Conservation (phyloP, 2,113 vertebrate genomes). For the Rhombomys opimus region DNA sequence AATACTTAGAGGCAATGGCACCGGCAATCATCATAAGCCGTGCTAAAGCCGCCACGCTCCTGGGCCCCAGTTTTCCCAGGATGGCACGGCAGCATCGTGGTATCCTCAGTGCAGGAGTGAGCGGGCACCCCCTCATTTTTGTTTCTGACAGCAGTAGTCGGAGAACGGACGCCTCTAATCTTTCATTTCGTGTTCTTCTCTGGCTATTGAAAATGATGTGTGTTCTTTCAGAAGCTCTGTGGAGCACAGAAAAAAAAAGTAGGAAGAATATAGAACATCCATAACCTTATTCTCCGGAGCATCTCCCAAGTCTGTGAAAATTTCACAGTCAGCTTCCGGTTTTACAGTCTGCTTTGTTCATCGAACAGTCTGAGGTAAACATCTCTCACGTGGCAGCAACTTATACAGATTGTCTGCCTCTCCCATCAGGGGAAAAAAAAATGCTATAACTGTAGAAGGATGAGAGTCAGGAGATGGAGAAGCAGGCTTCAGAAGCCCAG, state of each 20-base stretch:
- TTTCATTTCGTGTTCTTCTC: slow-evolving; percentile 12
- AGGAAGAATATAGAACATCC: not conserved
- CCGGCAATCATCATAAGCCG: slow-evolving; percentile 18
- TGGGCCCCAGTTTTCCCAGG: not conserved
- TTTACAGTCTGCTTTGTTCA: not conserved
- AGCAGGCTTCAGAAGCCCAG: not conserved
- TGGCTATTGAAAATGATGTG: not conserved
- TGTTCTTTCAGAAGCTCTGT: not conserved
- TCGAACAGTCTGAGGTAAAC: accelerated
- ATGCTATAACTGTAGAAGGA: not conserved
- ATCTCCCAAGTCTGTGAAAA: not conserved
- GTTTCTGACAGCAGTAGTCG: not conserved
- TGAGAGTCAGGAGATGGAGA: not conserved
- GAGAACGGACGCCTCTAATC: not conserved
- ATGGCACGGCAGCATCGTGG: not conserved
- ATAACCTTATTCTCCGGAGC: not conserved
- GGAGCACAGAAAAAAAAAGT: not conserved
- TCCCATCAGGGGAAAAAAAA: not conserved
- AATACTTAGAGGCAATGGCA: slow-evolving; percentile 67
- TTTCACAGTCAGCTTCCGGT: not conserved
- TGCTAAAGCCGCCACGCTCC: not conserved
- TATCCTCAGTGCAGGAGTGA: not conserved
- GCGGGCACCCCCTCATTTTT: not conserved
- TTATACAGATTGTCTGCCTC: not conserved
- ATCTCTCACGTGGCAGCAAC: not conserved